Base-by-base conservation (phyloP, 1,140 invertebrate genomes). In the Trachymyrmex septentrionalis region DNA sequence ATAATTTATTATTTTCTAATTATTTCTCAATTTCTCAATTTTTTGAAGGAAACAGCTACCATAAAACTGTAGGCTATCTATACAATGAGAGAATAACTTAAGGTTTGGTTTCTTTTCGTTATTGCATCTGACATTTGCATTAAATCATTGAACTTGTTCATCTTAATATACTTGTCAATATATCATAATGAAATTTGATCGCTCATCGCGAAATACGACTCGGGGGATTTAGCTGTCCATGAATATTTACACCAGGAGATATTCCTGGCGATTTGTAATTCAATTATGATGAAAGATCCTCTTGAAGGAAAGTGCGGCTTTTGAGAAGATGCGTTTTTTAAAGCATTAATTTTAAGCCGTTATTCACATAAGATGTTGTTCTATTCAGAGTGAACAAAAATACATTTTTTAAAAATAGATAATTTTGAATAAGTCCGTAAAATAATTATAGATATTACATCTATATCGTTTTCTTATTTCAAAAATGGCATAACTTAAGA, bases 151-250 rank as follows among this genome's bases (percentile, higher is more conserved):
- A 44, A 44, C 10, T 44, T 44, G 38, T 55, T 81, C 2, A 4
- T 38, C 30, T 71, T 71, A 81, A 81, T 69, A 16, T 38, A 69
- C 30, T 16, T 55, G 63, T 80, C 77, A 38, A 69, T 71, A 38
- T 55, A 55, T 81, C 77, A 21, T 69, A 81, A 81, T 81, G 66
- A 80, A 69, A 69, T 81, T 81, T 81, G 48, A 71, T 69, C 64
- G 77, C 48, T 81, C 48, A 24, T 81, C 77, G 9, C 77, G 16
- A 69, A 24, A 24, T 30, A 53, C 30, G 27, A 27, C 44, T 19
- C 16, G 57, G 27, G 64, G 38, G 64, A 71, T 10, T 80, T 67
- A 80, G 67, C 63, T 81, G n/a, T 10, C 48, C 21, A 69, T 81
- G 64, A 69, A 81, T 81, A 81, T 81, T 81, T 71, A 81, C n/a